Percentiles rank a stretch among this genome's conserved stretches.
Evolutionary conservation across 2,113 vertebrate genomes (phyloP).

Genomic region (Acanthisitta chloris): DNA sequence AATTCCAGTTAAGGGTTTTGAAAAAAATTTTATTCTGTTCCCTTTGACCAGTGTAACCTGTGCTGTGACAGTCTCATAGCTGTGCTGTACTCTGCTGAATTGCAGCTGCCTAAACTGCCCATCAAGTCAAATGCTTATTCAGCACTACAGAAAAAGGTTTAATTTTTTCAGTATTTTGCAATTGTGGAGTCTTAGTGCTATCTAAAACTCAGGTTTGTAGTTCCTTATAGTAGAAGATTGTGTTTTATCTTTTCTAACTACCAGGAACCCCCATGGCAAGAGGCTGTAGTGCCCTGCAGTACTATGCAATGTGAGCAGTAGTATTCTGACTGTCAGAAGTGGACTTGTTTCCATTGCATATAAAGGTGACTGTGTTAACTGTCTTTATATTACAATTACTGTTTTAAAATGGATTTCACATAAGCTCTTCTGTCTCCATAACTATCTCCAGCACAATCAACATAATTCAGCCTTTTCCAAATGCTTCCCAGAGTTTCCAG

Average conservation of each 20-base stretch:
- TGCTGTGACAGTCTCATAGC: not conserved
- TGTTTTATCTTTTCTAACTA: not conserved
- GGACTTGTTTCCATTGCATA: not conserved
- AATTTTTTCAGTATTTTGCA: not conserved
- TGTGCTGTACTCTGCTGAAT: not conserved
- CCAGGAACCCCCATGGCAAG: not conserved
- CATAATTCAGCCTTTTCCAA: not conserved
- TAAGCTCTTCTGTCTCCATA: not conserved
- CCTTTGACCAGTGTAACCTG: rapidly evolving
- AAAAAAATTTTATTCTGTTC: not conserved
- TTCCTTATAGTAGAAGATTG: not conserved
- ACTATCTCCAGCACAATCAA: not conserved
- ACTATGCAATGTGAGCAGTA: not conserved
- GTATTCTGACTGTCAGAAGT: not conserved
- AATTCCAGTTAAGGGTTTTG: not conserved
- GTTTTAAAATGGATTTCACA: not conserved
- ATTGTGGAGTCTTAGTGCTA: not conserved
- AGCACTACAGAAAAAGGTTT: not conserved
- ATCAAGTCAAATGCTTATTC: not conserved
- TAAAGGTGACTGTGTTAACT: not conserved
- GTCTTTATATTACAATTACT: not conserved
- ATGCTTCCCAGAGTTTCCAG: not conserved
- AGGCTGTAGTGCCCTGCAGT: not conserved
- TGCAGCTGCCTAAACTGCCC: not conserved
- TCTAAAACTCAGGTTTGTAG: not conserved